These are phyloP conservation scores for Nothocercus nigrocapillus DNA, from an alignment of 2,113 vertebrate species.

Conservation along the genomic window DNA sequence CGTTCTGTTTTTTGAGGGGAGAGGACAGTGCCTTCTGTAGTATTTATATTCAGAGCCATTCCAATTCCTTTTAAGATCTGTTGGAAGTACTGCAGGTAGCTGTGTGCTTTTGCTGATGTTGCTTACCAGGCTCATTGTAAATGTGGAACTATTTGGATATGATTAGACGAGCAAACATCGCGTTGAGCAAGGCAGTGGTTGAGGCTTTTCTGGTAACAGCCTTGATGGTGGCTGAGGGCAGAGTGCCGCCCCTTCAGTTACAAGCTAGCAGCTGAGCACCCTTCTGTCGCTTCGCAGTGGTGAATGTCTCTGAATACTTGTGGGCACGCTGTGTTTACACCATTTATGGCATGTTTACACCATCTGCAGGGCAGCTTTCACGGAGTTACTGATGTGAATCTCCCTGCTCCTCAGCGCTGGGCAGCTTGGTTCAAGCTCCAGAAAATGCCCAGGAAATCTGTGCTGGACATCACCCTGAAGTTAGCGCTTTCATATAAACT, in stretches of 20 bases:
- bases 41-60: background rate
- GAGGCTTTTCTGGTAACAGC: constrained; percentile 14
- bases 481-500: background rate
- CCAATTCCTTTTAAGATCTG: background rate
- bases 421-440: background rate
- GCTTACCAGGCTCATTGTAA: background rate
- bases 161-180: background rate
- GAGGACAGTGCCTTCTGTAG: background rate
- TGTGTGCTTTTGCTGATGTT: background rate
- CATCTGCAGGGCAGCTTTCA: background rate
- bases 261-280: background rate
- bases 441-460: background rate
- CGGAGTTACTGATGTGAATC: constrained; percentile 42
- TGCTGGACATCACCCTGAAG: background rate
- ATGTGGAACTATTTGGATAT: background rate
- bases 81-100: background rate
- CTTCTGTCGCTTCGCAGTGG: background rate
- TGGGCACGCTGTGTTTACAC: background rate
- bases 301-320: background rate
- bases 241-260: background rate
- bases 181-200: background rate
- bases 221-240: background rate
- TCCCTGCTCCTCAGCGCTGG: background rate
- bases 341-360: background rate
- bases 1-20: background rate